Base-by-base conservation (phyloP, 2,797 vertebrate genomes). In the Decapterus maruadsi region DNA sequence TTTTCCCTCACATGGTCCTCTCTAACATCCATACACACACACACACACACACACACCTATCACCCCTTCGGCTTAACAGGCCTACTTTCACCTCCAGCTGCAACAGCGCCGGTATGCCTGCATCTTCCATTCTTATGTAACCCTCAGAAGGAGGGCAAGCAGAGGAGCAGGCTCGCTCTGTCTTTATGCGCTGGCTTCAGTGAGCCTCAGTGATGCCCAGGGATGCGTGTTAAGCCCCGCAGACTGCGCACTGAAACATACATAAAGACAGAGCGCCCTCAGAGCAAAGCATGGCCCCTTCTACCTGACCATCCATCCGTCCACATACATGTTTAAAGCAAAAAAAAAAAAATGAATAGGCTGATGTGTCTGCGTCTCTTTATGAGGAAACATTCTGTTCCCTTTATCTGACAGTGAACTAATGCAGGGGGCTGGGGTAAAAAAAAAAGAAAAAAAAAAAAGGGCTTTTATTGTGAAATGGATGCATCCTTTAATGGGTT, bases 51-150 rank as follows among this genome's bases (percentile, higher is more conserved):
- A 45, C 64, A 79, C 72, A 78, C 72, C 70, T 74, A 77, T 82
- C 74, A 50, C 22, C 82, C 82, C 72, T 82, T 87, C 76, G 80
- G 82, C 86, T 78, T 69, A 68, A 78, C 71, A 68, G 82, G 75
- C 84, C 89, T 73, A 61, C 79, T 86, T 89, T 83, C 82, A 86
- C 87, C 85, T 87, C 80, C 38, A 75, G 87, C 81, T 90, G 84
- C 81, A 82, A 19, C 85, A 75, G 77, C 72, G 20, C 61, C 45
- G 14, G 77, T 54, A 68, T 72, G 85, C 72, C 79, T 77, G 78
- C 85, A 66, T 90, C 87, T 84, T 75, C 68, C 59, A 29, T 29
- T 90, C 87, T 94, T 94, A 93, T 31, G 80, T 91, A 93, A 93
- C 75, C 38, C 71, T 82, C 63, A 78, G 81, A 90, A 91, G 81